Base-by-base conservation (phyloP, 2,113 vertebrate genomes). In the Charina bottae region DNA sequence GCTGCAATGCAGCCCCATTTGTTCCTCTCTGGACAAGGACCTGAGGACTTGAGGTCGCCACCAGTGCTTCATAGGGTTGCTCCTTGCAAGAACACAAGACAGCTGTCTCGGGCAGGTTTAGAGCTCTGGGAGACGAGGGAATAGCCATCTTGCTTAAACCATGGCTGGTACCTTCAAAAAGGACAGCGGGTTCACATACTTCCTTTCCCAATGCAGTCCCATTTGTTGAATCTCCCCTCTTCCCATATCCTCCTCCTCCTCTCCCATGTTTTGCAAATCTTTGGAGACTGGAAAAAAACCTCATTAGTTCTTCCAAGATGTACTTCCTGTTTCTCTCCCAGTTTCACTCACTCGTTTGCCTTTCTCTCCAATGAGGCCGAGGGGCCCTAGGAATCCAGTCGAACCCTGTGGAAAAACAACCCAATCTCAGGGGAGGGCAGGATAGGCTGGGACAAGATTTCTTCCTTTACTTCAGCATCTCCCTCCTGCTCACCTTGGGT, bases 261-360 rank as follows among this genome's bases (percentile, higher is more conserved):
- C 26, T 28, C 1, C 89, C 89, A 78, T 37, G n/a, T 60, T n/a
- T 1, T 15, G 15, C 21, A 46, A 37, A 72, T 21, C 6, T 26
- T 33, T 72, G 15, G 17, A 37, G n/a, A 17, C 33, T 37, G 15
- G 1, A 1, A 58, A 58, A 19, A 17, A 72, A 78, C 49, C 49
- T 49, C 49, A 49, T 49, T 49, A 7, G 49, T 28, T 46, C 24
- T 88, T 54, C 33, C 33, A 59, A 78, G 7, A 58, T 3, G 6
- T 49, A 26, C 49, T 46, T 28, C 26, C 26, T 23, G 4, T 33
- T 37, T 37, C 17, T 72, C 72, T 28, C 21, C 2, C 0, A 0
- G 4, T 33, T 37, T 0, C 0, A 96, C 98, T 98, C 95, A 99
- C 99, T 97, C 98, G 97, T 96, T 98, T 98, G 95, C 99, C 99